Base-by-base conservation (phyloP, 2,113 vertebrate species). In the Brachirus orientalis region DNA sequence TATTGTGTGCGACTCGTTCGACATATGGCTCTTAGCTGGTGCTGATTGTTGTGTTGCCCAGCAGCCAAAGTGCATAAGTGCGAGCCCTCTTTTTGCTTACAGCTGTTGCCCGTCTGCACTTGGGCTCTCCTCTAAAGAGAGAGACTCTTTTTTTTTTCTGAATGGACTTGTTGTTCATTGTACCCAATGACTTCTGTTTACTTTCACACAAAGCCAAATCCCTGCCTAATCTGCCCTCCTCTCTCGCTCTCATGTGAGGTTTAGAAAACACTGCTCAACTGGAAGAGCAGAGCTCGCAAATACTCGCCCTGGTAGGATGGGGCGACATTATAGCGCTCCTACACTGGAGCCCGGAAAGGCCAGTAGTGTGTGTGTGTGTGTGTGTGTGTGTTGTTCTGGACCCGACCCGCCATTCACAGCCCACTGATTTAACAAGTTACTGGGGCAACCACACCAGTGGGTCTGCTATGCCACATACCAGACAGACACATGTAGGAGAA, bases 91-190 rank as follows among this genome's bases (percentile, higher is more conserved):
- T 77, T 77, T 72, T 63, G 68, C 73, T 41, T 73, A 83, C 84
- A 88, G 87, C 87, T 90, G 88, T 84, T 89, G 65, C 72, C 79
- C 43, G 80, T 71, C 77, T 79, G 85, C 65, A 38, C 72, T 78
- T 18, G 22, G 4, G 36, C 64, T 58, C 57, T 36, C 47, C 61
- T 71, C 66, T 48, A 71, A 70, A 84, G 59, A 80, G 45, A 81
- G 69, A 83, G 48, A 60, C 28, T 1, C 33, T 46, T 52, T 43
- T 33, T 46, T 45, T 70, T 85, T 83, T 78, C 72, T 90, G 75
- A 92, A 90, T 90, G 84, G 88, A 87, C 88, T 89, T 90, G 86
- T 90, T 90, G 88, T 90, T 85, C 87, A 88, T 91, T 92, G 88
- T 92, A 79, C 66, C 79, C 63, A 72, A 51, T 87, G 88, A 91